These are phyloP conservation scores for Scaptomyza caliginosa DNA, from an alignment of 2,888 invertebrate species.

Conservation along the genomic window DNA sequence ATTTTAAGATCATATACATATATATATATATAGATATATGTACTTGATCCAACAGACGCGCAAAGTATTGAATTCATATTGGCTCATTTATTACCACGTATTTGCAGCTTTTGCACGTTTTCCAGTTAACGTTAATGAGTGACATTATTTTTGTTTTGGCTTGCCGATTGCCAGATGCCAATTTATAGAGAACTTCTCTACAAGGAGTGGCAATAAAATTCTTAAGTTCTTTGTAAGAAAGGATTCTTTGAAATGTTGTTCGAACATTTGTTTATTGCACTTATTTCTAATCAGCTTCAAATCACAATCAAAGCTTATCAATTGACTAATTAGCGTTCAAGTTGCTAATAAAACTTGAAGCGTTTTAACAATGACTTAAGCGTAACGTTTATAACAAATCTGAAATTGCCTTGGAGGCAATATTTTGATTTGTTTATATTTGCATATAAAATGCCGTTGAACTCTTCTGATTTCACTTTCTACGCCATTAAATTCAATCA, in stretches of 20 bases:
- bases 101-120: conserved; percentile 32
- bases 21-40: no score
- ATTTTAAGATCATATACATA: conserved; percentile 16
- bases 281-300: conserved; percentile 25
- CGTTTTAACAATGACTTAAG: conserved; percentile 29
- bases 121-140: conserved; percentile 31
- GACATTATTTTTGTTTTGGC: conserved; percentile 9
- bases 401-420: conserved; percentile 15
- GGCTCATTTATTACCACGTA: conserved; percentile 44
- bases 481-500: conserved; percentile 20
- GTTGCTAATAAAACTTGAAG: conserved; percentile 26
- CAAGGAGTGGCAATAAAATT: conserved; percentile 9
- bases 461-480: conserved; percentile 65
- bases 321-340: conserved; percentile 32
- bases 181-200: conserved; percentile 1
- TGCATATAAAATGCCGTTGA: conserved; percentile 60
- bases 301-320: conserved; percentile 19
- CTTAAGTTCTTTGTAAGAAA: background rate
- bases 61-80: conserved; percentile 39
- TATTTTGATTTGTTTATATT: conserved; percentile 34
- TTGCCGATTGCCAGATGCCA: conserved; percentile 20
- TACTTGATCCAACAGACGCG: conserved; percentile 2
- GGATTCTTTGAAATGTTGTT: background rate
- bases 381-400: background rate
- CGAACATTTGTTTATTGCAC: background rate